Percentiles rank a stretch among this genome's conserved stretches.
phyloP scores from a whole-genome alignment of 2,888 invertebrate genomes.

The Agonopterix arenella region DNA sequence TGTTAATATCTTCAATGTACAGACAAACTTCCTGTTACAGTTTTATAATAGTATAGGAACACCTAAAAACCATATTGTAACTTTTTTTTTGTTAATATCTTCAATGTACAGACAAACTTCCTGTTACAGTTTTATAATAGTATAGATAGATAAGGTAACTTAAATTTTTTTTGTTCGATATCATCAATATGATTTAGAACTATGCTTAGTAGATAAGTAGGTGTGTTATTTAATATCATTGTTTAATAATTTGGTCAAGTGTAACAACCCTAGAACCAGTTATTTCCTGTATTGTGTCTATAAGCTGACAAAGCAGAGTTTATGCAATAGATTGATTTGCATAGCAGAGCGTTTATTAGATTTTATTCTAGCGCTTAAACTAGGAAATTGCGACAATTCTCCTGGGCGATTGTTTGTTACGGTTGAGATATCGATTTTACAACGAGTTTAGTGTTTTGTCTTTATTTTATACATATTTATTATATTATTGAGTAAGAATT shows the following conservation, averaged over 20 bases:
- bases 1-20: no score
- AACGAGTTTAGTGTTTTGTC: not conserved
- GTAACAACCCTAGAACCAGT: conserved; percentile 19
- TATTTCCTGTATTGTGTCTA: conserved; percentile 36
- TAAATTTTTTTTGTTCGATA: no score
- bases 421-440: conserved; percentile 1
- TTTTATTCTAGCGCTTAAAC: conserved; percentile 24
- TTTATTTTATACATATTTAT: not conserved
- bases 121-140: no score
- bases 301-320: conserved; percentile 19
- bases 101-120: no score
- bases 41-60: no score
- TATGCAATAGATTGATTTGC: conserved; percentile 50
- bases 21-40: no score
- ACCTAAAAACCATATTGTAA: no score
- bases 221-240: no score
- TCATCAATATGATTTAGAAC: not conserved
- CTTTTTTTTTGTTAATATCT: no score
- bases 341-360: conserved; percentile 51
- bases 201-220: not conserved
- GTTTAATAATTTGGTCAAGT: no score
- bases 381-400: conserved; percentile 39
- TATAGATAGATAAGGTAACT: no score
- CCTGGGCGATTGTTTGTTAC: conserved; percentile 11
- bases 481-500: not conserved